Base-by-base conservation (phyloP, 2,113 vertebrate species). In the Syrmaticus mikado region DNA sequence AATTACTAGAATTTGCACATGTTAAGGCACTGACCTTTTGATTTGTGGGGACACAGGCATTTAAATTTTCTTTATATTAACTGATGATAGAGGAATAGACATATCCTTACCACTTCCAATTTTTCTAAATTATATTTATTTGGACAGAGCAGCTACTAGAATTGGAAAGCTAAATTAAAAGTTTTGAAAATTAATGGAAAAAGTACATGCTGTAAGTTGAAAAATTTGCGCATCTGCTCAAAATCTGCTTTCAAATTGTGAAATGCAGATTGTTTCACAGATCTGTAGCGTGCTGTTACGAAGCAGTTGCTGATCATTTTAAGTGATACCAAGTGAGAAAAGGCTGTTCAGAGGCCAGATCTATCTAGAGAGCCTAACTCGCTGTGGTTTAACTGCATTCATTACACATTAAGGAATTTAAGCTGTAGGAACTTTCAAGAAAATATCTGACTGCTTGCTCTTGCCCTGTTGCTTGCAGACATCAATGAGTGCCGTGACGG, bases 401-500 rank as follows among this genome's bases (percentile, higher is more conserved):
- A 43, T 45, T 19, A 12, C 25, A 0, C 6, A 0, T 41, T 1
- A 4, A 61, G 36, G 55, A 4, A 3, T 32, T n/a, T 2, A 27
- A 78, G 16, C 38, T 82, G 22, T 16, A 52, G 46, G 21, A 58
- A 34, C 8, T 34, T 65, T 73, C 48, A 85, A 50, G 85, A 48
- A 52, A 87, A 85, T 87, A n/a, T 32, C 38, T 91, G 85, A 85
- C 15, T 36, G 5, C 34, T 80, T 30, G 65, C 67, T 57, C 79
- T 93, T 94, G 48, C 64, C 30, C 45, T 91, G 14, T 86, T 38
- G 71, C 79, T 92, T 30, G 18, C 91, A 99, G 99, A 99, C 92
- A 97, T 99, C 4, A 98, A 99, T 64, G 99, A 99, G 92, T 99
- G 99, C 97, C 97, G 87, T 95, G 98, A 99, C 15, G 98, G 99